Evolutionary conservation across 2,888 invertebrate genomes (phyloP).

Genomic region (Drosophila anomelani): DNA sequence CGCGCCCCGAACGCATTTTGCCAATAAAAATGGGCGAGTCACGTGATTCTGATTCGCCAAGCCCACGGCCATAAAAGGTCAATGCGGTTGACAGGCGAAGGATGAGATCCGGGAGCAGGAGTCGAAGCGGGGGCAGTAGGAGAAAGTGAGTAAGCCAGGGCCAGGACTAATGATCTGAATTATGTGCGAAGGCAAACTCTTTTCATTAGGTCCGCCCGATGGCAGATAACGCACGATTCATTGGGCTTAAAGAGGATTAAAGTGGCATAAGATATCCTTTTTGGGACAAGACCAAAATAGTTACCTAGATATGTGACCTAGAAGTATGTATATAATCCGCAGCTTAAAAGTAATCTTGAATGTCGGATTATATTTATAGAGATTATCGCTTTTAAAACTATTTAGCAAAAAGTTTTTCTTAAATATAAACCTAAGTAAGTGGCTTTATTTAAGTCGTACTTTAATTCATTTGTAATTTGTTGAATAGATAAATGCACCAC

Average conservation of each 20-base stretch:
- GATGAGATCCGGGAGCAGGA: constrained; percentile 4
- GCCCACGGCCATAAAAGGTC: constrained; percentile 65
- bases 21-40: constrained; percentile 71
- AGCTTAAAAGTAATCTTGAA: constrained; percentile 9
- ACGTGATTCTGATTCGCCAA: constrained; percentile 67
- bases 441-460: neutral
- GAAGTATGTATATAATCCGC: constrained; percentile 6
- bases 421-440: neutral
- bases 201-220: constrained; percentile 53
- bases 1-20: constrained; percentile 54
- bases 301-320: neutral
- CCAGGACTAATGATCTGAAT: constrained; percentile 47
- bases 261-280: constrained; percentile 7
- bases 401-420: neutral
- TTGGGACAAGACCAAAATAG: constrained; percentile 3
- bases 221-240: constrained; percentile 63
- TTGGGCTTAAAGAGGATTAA: constrained; percentile 21
- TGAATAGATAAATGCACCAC: neutral
- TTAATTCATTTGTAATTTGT: neutral
- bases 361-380: neutral
- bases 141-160: constrained; percentile 30
- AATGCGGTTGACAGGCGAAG: constrained; percentile 41
- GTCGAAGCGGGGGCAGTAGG: neutral
- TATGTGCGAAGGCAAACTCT: constrained; percentile 38
- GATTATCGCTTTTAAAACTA: constrained; percentile 1